Evolutionary conservation across 2,113 vertebrate genomes (phyloP).

Genomic region (Erythrocercus mccallii): DNA sequence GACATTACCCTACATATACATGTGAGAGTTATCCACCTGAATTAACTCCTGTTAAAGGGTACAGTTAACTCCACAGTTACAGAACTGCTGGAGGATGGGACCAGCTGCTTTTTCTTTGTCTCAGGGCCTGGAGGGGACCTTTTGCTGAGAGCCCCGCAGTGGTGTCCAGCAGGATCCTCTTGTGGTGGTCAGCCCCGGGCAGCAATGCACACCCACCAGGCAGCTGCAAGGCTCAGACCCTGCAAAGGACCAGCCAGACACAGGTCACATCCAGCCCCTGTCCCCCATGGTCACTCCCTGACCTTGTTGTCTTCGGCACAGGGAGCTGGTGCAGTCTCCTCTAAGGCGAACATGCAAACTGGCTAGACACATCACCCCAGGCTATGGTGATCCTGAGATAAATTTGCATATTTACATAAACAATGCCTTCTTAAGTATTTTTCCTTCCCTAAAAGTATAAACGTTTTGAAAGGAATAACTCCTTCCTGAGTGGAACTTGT

Average conservation of each 20-base stretch:
- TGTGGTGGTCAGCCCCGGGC: neutral
- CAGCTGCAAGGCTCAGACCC: neutral
- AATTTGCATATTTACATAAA: neutral
- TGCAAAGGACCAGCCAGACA: neutral
- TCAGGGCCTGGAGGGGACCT: neutral
- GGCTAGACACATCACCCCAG: rapidly evolving
- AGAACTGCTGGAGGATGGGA: neutral
- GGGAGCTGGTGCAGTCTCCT: neutral
- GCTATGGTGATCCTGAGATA: neutral
- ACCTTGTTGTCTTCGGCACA: rapidly evolving
- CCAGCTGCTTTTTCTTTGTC: neutral
- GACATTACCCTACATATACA: neutral
- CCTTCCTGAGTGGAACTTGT: neutral
- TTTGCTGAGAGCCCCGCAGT: neutral
- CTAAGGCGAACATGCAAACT: neutral
- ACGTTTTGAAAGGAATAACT: neutral
- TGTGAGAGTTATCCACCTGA: neutral
- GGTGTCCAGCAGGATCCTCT: neutral
- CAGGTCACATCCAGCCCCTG: rapidly evolving
- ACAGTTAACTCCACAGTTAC: neutral
- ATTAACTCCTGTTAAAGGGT: neutral
- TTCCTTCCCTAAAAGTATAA: neutral
- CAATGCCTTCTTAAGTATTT: neutral
- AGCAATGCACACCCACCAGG: neutral
- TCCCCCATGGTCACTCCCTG: rapidly evolving